Conservation (phyloP, 2,888 invertebrate genomes). For the Hyppa rectilinea region DNA sequence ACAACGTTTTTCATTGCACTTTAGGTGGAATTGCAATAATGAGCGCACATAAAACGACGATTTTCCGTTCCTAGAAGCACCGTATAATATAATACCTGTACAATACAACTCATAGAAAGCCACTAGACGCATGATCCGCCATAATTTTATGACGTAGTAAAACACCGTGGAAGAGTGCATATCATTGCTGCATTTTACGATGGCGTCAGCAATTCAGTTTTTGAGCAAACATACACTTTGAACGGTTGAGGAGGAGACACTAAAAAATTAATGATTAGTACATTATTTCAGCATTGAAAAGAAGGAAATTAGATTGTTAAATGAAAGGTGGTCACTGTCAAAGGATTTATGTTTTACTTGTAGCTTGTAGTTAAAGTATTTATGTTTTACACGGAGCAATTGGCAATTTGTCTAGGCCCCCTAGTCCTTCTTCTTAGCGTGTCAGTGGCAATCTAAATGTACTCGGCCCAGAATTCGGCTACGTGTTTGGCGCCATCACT, state of each 20-base stretch:
- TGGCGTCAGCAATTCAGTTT: conserved; percentile 41
- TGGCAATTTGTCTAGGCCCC: no score
- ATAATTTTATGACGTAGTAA: conserved; percentile 56
- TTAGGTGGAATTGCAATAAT: neutral
- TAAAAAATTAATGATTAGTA: neutral
- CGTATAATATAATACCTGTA: neutral
- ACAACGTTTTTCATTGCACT: neutral
- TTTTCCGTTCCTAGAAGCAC: neutral
- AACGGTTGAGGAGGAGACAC: neutral
- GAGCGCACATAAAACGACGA: neutral
- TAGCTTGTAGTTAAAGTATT: no score
- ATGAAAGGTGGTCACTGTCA: neutral
- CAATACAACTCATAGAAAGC: conserved; percentile 9
- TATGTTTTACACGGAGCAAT: no score
- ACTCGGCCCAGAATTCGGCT: no score
- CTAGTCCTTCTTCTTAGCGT: no score
- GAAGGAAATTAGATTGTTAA: neutral
- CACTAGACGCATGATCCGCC: conserved; percentile 32
- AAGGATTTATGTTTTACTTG: no score
- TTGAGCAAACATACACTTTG: conserved; percentile 16
- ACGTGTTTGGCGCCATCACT: no score
- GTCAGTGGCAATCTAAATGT: no score
- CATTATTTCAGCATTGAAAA: neutral
- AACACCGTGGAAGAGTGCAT: conserved; percentile 43
- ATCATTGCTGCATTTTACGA: conserved; percentile 52